Evolutionary conservation across 2,113 vertebrate genomes (phyloP), one percentile per base, ranked within the genome.

Genomic region (Blennius ocellaris): DNA sequence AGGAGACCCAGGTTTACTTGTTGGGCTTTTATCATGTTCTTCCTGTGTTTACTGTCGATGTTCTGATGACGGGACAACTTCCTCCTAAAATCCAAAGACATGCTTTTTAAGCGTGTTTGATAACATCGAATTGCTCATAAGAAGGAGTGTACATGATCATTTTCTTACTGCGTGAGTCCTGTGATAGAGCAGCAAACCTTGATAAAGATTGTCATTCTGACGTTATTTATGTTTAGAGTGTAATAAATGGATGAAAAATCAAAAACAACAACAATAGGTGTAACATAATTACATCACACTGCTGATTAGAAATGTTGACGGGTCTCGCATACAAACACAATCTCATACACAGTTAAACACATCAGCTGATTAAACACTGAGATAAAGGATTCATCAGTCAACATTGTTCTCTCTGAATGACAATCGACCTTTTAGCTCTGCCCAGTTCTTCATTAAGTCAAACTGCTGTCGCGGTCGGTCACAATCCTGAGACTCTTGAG

Each of bases 301-400:
- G 44, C n/a, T 82, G 57, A 82, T 70, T 12, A 84, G 73, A 49
- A 17, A 7, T 57, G 40, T 51, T 69, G 21, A 30, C 21, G 4
- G 21, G 21, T 2, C 21, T 30, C 21, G 4, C 21, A 30, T 30
- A 30, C 21, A 39, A 56, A 37, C 6, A 49, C 49, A 57, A 10
- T 70, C 0, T 38, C 37, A 40, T n/a, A 47, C 7, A 61, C 6
- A 59, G 6, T 7, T 64, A 50, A 48, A 67, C 21, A 49, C 0
- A 10, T 63, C 3, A 66, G 41, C 37, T 39, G 10, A 58, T 8
- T 16, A 53, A 59, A 57, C 47, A 69, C 16, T 15, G 6, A 38
- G 1, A 54, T 59, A 80, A 76, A 83, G 41, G 44, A 60, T 80
- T 66, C 67, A 60, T 66, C 72, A 74, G 12, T 71, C 7, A 1